Conservation (phyloP, 2,888 invertebrate species). For the Orthonychiurus folsomi region DNA sequence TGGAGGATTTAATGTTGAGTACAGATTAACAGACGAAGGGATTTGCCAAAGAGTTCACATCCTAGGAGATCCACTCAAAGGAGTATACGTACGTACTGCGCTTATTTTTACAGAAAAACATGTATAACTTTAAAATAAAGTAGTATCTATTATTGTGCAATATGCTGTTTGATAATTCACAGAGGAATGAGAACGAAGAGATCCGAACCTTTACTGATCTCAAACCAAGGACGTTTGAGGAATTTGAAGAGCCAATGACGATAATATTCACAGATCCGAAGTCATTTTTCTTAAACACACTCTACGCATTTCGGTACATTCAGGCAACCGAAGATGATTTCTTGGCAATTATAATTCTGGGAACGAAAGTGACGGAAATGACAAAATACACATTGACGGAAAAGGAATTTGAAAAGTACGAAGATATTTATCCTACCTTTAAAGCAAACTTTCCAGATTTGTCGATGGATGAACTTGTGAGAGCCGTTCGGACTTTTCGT, state of each 20-base stretch:
- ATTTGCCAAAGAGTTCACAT: constrained; percentile 6
- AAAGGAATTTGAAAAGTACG: background rate
- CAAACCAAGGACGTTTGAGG: background rate
- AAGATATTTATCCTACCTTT: background rate
- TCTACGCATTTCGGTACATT: constrained; percentile 4
- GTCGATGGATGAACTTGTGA: background rate
- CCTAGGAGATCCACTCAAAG: constrained; percentile 9
- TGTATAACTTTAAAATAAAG: background rate
- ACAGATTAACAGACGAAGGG: background rate
- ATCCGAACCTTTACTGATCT: background rate
- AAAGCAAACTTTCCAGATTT: background rate
- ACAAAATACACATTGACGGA: background rate
- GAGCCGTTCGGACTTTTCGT: background rate
- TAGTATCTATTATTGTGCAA: no score
- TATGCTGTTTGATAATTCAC: no score
- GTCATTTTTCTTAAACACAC: background rate
- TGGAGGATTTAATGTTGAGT: constrained; percentile 4
- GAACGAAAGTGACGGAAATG: background rate
- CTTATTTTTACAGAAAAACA: background rate
- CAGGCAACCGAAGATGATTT: background rate
- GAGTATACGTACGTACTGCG: background rate
- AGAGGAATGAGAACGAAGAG: background rate
- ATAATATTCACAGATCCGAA: constrained; percentile 4
- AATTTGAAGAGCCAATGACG: constrained; percentile 2
- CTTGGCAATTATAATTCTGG: background rate